Percentiles rank a stretch among this genome's conserved stretches.
These are phyloP conservation scores for Mixornis gularis DNA, from an alignment of 2,113 vertebrate species.

Conservation along the genomic window DNA sequence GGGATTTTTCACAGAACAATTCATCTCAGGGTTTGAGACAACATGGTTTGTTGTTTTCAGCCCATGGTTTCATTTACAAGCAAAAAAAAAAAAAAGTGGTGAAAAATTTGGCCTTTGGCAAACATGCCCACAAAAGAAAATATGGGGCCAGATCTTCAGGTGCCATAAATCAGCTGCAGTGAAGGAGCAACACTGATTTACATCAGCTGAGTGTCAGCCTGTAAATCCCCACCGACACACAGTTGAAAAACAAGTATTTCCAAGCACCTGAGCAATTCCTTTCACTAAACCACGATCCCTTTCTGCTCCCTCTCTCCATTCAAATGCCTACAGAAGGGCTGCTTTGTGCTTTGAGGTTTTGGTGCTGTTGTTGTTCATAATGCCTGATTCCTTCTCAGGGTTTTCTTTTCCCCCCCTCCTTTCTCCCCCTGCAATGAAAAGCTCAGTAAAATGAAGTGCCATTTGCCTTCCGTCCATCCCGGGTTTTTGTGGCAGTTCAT, in stretches of 20 bases:
- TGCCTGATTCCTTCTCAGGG: neutral
- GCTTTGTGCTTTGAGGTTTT: constrained; percentile 48
- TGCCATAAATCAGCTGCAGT: constrained; percentile 35
- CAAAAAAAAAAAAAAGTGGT: neutral
- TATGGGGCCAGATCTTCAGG: constrained; percentile 4
- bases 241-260: constrained; percentile 37
- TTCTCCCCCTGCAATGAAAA: neutral
- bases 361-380: constrained; percentile 19
- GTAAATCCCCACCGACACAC: neutral
- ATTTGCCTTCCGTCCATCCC: neutral
- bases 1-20: neutral
- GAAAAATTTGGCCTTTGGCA: neutral
- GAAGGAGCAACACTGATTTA: constrained; percentile 33
- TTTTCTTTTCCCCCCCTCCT: neutral
- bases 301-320: neutral
- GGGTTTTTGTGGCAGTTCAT: constrained; percentile 49
- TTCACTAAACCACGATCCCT: neutral
- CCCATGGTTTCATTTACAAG: neutral
- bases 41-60: neutral
- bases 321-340: neutral
- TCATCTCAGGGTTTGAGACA: neutral
- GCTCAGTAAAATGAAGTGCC: constrained; percentile 25
- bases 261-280: constrained; percentile 39
- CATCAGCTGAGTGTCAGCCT: constrained; percentile 37
- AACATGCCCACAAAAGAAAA: constrained; percentile 13